Evolutionary conservation across 2,888 invertebrate genomes (phyloP).

Genomic region (Eristalis tenax): DNA sequence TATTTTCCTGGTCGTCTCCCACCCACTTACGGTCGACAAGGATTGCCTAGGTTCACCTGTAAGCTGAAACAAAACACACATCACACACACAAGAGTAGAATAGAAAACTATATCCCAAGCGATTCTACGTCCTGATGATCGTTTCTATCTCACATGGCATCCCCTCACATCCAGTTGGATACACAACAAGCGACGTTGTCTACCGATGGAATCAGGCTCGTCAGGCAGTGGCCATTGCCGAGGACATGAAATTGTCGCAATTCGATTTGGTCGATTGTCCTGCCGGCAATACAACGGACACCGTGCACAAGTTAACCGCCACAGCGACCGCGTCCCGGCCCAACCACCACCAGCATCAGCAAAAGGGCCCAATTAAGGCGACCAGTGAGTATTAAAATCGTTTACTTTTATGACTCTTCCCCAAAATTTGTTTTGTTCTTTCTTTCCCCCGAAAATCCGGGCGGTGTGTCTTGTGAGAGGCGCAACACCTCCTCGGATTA

Average conservation of each 20-base stretch:
- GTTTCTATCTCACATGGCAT: constrained; percentile 45
- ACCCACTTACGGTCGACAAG: constrained; percentile 35
- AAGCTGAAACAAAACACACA: background rate
- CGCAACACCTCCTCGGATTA: background rate
- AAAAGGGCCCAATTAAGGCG: constrained; percentile 59
- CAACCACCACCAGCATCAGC: constrained; percentile 51
- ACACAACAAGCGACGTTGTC: constrained; percentile 87
- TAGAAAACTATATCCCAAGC: constrained; percentile 8
- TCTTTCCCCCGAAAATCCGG: background rate
- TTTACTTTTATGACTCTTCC: constrained; percentile 25
- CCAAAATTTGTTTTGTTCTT: background rate
- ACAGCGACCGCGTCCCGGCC: constrained; percentile 73
- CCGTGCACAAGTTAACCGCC: constrained; percentile 79
- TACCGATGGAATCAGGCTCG: constrained; percentile 88
- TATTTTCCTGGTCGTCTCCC: constrained; percentile 21
- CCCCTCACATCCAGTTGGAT: constrained; percentile 84
- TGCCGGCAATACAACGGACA: constrained; percentile 86
- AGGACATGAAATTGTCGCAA: constrained; percentile 92
- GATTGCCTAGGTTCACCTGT: constrained; percentile 31
- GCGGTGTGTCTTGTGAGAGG: background rate
- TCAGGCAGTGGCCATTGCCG: constrained; percentile 87
- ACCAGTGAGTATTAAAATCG: constrained; percentile 51
- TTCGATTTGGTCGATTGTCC: constrained; percentile 90
- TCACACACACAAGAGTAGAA: background rate
- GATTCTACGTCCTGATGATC: constrained; percentile 18